Conservation (phyloP, 2,888 invertebrate genomes). For the Sceliomorpha sp. region DNA sequence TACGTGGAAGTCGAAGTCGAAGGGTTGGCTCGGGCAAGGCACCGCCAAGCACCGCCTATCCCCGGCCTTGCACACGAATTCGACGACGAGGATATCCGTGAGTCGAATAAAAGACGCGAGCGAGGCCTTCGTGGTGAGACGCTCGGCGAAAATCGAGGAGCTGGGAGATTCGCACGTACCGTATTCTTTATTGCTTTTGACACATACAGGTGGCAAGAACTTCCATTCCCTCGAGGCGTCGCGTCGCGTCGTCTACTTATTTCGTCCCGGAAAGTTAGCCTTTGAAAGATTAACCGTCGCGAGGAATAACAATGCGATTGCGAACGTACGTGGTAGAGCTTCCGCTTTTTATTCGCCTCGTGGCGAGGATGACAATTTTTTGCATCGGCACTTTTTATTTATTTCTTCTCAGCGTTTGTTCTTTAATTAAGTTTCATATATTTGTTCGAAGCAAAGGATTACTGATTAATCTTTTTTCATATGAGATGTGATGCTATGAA, state of each 20-base stretch:
- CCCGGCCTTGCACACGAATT: conserved; percentile 52
- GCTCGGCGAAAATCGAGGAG: conserved; percentile 7
- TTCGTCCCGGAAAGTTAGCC: conserved; percentile 23
- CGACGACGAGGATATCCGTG: conserved; percentile 21
- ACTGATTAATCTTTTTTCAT: too few species aligned
- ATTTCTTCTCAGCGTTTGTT: too few species aligned
- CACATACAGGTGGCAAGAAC: conserved; percentile 28
- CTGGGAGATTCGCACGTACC: conserved; percentile 27
- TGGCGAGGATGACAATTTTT: too few species aligned
- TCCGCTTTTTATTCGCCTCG: too few species aligned
- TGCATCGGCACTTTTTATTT: too few species aligned
- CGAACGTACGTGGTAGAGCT: too few species aligned
- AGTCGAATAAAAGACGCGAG: conserved; percentile 23
- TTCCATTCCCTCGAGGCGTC: conserved; percentile 24
- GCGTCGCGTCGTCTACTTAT: too few species aligned
- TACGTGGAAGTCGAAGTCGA: conserved; percentile 55
- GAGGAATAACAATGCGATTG: too few species aligned
- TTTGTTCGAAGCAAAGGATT: too few species aligned
- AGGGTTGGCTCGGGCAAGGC: conserved; percentile 70
- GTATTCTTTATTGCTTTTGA: conserved; percentile 13
- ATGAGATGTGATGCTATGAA: too few species aligned
- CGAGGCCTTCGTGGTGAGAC: conserved; percentile 13
- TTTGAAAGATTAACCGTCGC: too few species aligned
- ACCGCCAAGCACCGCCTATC: conserved; percentile 73
- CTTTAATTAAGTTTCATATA: too few species aligned